Evolutionary conservation across 2,888 invertebrate species (phyloP), one percentile per base, ranked within the genome.

Genomic region (Tortricodes alternella): DNA sequence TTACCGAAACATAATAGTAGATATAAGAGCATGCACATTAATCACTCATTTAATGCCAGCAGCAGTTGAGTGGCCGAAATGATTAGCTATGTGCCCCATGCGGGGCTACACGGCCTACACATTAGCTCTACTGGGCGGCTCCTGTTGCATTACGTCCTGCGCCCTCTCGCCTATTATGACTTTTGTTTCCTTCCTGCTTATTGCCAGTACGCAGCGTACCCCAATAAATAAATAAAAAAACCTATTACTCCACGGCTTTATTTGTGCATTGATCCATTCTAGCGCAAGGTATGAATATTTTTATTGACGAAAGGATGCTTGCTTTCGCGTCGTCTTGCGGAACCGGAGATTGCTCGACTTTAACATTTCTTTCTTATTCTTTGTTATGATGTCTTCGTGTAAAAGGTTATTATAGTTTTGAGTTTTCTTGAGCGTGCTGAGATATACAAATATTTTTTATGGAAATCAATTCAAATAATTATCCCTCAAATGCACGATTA

Each of bases 51-150:
- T 74, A 74, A 73, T 75, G 76, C 68, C 75, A 70, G 73, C 76
- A 73, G 74, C 67, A 68, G 76, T 79, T 79, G 83, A 86, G 88
- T 86, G 86, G 75, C 73, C 75, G 70, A 79, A 80, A 83, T 80
- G 80, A 78, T 78, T 74, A 76, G 79, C 85, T 67, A 76, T 80
- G 71, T 73, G 70, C 77, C 76, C 67, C 89, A 67, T 66, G 82
- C 77, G 69, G 89, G 35, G 81, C 75, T 68, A 89, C 89, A 89
- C 63, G 80, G 63, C 63, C 72, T 65, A 63, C 67, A 76, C 84
- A 82, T 87, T 87, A 87, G 64, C 74, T 68, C 73, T 50, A 74
- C 77, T 75, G 78, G 71, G 76, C 67, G 66, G 73, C 69, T 71
- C 71, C 61, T 83, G 82, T 82, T 75, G 76, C 76, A 74, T 72